Evolutionary conservation across 2,888 invertebrate genomes (phyloP), one percentile per base, ranked within the genome.

Genomic region (Philaethria dido): DNA sequence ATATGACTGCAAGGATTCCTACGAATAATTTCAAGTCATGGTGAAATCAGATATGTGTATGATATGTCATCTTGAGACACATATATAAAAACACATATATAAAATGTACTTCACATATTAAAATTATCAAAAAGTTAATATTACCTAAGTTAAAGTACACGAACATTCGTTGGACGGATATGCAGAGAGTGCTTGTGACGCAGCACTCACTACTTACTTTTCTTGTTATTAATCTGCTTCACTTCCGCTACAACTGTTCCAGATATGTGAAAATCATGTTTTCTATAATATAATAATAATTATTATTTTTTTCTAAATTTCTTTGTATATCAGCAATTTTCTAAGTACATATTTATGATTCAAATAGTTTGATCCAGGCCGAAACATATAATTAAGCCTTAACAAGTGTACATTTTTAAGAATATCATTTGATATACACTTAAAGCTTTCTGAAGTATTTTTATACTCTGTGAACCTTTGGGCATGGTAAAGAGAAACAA

Each of bases 401-500:
- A n/a, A n/a, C n/a, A n/a, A n/a, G n/a, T n/a, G n/a, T n/a, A n/a
- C n/a, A n/a, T n/a, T n/a, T n/a, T n/a, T n/a, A n/a, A n/a, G n/a
- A n/a, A n/a, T n/a, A n/a, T n/a, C n/a, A n/a, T n/a, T n/a, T n/a
- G n/a, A n/a, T n/a, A n/a, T n/a, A n/a, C n/a, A 4, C 1, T 29
- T 13, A 29, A 44, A 18, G 42, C 62, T 13, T 42, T 44, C 18
- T 42, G 5, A 8, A 16, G 3, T 8, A 36, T 33, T 54, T 54
- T 54, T 18, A 22, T 45, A 45, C 3, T 63, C 63, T 33, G 81
- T 80, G 81, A 78, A 80, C 78, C 75, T 78, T 78, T 74, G 75
- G 81, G 81, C 80, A 80, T 80, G 82, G 83, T 81, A 80, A 57
- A 78, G 78, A 82, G 84, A 87, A 88, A 88, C 87, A 89, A 89